Evolutionary conservation across 2,888 invertebrate genomes (phyloP), one percentile per base, ranked within the genome.

Genomic region (Drosophila nr. perissopoda): DNA sequence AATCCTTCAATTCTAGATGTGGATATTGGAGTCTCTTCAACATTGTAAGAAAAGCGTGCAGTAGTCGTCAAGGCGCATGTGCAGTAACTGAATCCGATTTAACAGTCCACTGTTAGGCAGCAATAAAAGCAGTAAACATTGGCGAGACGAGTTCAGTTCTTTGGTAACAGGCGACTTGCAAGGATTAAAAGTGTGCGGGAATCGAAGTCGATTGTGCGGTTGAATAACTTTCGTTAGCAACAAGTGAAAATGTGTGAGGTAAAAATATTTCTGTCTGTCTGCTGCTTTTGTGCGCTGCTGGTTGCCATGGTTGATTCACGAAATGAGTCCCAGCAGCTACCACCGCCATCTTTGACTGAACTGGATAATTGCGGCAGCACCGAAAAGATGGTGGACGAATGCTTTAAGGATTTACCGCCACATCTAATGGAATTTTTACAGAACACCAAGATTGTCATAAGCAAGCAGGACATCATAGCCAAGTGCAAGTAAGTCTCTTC

Each of bases 401-500:
- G 93, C 66, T 93, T 93, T 65, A 91, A 91, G 78, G 91, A 93
- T 79, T 69, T 93, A 42, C 92, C 92, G 4, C 90, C 92, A 6
- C 92, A 92, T 70, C 69, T 93, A 62, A 91, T 91, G 87, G 92
- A 92, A 67, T 92, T 92, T 52, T 57, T 93, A 48, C 89, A 90
- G 62, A 91, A 90, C 58, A 91, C 92, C 4, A 92, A 92, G 80
- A 89, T 92, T 38, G 92, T 91, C 59, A 88, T 91, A 31, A 92
- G 91, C 69, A 90, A 91, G 61, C 74, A 89, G 65, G 93, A 93
- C 67, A 92, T 93, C 48, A 71, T 69, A 40, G 84, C 90, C 25
- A 93, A 93, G 83, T 93, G 93, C 93, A 92, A 83, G 93, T 93
- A 91, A 90, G 92, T 73, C 49, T 34, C 59, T 8, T 4, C 18